These are phyloP conservation scores for Nestor notabilis DNA, from an alignment of 2,113 vertebrate species.

Conservation along the genomic window DNA sequence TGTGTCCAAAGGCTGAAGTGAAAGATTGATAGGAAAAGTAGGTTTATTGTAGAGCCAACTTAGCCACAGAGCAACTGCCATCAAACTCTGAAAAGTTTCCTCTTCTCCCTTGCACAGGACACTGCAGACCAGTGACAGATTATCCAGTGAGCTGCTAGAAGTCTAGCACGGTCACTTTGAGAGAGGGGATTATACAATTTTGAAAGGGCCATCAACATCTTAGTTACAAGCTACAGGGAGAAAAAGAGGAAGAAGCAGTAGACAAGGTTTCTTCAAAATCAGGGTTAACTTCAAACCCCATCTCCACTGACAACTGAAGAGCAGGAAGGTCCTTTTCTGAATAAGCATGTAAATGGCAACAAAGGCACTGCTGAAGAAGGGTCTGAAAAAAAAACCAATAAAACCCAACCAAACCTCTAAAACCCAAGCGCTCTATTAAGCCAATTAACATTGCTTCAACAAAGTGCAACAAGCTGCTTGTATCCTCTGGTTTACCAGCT, in stretches of 20 bases:
- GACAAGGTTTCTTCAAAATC: not conserved
- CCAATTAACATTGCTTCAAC: constrained; percentile 13
- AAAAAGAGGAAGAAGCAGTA: not conserved
- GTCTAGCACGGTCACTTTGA: not conserved
- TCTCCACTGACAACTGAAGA: not conserved
- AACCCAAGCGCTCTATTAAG: not conserved
- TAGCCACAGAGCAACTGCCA: not conserved
- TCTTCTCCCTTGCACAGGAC: not conserved
- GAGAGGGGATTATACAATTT: not conserved
- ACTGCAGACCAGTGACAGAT: not conserved
- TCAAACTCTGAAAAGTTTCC: not conserved
- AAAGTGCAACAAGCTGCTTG: not conserved
- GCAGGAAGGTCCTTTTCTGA: not conserved
- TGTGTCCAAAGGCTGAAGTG: not conserved
- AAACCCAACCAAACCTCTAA: not conserved
- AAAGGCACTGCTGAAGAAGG: not conserved
- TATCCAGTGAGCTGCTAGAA: not conserved
- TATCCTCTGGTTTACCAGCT: not conserved
- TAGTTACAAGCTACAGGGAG: not conserved
- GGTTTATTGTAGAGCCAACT: not conserved
- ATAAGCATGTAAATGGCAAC: not conserved
- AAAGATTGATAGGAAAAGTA: not conserved
- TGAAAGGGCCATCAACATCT: not conserved
- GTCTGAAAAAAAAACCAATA: not conserved
- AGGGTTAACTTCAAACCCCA: not conserved